Percentiles rank a stretch among this genome's conserved stretches.
phyloP scores from a whole-genome alignment of 2,113 vertebrate species.

The Triplophysa dalaica region DNA sequence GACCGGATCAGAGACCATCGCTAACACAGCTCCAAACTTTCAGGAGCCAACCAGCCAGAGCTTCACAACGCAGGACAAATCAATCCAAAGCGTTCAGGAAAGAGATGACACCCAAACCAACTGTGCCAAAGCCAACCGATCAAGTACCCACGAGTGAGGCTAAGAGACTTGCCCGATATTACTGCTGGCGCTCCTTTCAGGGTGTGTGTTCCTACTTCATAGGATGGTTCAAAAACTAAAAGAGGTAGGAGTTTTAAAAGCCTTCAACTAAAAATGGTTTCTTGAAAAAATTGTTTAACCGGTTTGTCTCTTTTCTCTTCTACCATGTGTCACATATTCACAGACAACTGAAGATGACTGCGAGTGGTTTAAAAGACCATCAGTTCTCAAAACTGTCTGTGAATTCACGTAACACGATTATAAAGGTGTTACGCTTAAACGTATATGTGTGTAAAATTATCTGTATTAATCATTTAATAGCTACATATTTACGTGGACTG shows the following conservation, averaged over 20 bases:
- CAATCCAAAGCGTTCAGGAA: not conserved
- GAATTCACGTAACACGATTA: not conserved
- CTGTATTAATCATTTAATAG: not conserved
- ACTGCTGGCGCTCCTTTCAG: slow-evolving; percentile 81
- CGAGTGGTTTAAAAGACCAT: not conserved
- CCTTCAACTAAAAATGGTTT: not conserved
- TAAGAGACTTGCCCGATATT: slow-evolving; percentile 71
- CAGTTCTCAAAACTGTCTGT: not conserved
- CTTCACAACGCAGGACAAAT: not conserved
- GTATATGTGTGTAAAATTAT: not conserved
- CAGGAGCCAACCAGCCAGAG: not conserved
- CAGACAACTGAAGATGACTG: not conserved
- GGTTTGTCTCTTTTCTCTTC: not conserved
- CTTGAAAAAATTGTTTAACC: not conserved
- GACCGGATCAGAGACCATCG: not conserved
- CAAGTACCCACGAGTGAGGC: slow-evolving; percentile 61
- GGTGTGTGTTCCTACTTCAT: slow-evolving; percentile 76
- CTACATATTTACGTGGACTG: not conserved
- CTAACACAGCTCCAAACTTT: not conserved
- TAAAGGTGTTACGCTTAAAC: not conserved
- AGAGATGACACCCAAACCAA: slow-evolving; percentile 39
- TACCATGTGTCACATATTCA: not conserved
- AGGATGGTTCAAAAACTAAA: slow-evolving; percentile 73
- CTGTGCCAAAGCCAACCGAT: slow-evolving; percentile 23
- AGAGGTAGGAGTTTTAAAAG: not conserved